Base-by-base conservation (phyloP, 1,140 invertebrate species). In the Procambarus virginalis region DNA sequence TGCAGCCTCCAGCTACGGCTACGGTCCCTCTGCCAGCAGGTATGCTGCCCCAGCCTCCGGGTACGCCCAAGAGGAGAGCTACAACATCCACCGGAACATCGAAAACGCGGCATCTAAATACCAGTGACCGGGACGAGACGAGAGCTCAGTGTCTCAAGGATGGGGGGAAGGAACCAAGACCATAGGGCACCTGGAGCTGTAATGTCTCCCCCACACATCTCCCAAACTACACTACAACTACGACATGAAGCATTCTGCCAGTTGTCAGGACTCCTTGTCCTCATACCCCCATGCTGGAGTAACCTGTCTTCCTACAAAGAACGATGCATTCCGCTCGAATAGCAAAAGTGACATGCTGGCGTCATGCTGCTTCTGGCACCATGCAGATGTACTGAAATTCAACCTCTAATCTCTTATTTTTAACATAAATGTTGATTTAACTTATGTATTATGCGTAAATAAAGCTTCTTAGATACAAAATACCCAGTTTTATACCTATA, bases 71-170 rank as follows among this genome's bases (percentile, higher is more conserved):
- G 77, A 87, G 86, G 79, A 80, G 46, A 60, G 49, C 51, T 86
- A 86, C 75, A 86, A 58, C 73, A 20, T 86, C 48, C 84, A 86
- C 84, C 22, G 84, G 51, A 86, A 76, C 75, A 76, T 86, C n/a
- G 84, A 86, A 6, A 48, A 64, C 75, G 84, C 84, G 34, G 84
- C 84, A 46, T 34, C 22, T 12, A 86, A 77, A 75, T 86, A 86
- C 51, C 84, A 86, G 84, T 86, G 51, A 86, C 22, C 45, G 2
- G 48, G 45, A n/a, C 51, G 48, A 2, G 75, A 9, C 60, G 12
- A 8, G 8, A 2, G 20, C 60, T 17, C 4, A 4, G 12, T 4
- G 14, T 2, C 51, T 12, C 51, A 55, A 12, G 1, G 51, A 17
- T 17, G 20, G 60, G 17, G 60, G 4, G 10, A 4, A 10, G 12